Evolutionary conservation across 2,888 invertebrate species (phyloP), one percentile per base, ranked within the genome.

Genomic region (Hymenopus coronatus): DNA sequence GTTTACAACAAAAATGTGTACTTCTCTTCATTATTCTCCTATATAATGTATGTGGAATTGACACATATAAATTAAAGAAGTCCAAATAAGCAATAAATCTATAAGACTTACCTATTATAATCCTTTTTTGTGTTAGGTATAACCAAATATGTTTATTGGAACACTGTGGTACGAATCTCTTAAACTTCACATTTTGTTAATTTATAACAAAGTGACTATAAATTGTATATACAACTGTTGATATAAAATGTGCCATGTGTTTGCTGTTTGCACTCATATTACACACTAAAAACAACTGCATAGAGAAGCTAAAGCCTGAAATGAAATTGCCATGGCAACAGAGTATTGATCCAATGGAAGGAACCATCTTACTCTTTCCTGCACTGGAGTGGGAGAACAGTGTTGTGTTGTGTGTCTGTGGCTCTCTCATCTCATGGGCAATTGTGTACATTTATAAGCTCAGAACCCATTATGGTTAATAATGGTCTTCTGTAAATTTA

Each of bases 331-430:
- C 89, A 89, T 89, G 88, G 89, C 88, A 89, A 89, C 88, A 84
- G 25, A 89, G 89, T 89, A 89, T 89, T 89, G 89, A 89, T 89
- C 89, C 88, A 82, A 14, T 88, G 89, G 89, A 46, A 83, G 89
- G 83, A 84, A 83, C 89, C 89, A 89, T 89, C 83, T 30, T 87
- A 83, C 54, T 70, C 54, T 28, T 28, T n/a, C 28, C 28, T 46
- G 54, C 54, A 27, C 40, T 27, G 85, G 84, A 85, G 88, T 81
- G 88, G 54, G 54, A 70, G 54, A 54, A 70, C 54, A 70, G 54
- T 70, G 54, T 25, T 20, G 20, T 70, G 54, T 14, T 70, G 20
- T 70, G 54, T 70, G 54, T 70, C 54, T 54, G 14, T 54, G 14
- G 54, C 54, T 54, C 15, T 54, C 20, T 54, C 20, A 54, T 14